A percentile compares a stretch with the other conserved stretches of the same genome.
These are phyloP conservation scores for Pheosia tremula DNA, from an alignment of 2,888 invertebrate species.

Conservation along the genomic window DNA sequence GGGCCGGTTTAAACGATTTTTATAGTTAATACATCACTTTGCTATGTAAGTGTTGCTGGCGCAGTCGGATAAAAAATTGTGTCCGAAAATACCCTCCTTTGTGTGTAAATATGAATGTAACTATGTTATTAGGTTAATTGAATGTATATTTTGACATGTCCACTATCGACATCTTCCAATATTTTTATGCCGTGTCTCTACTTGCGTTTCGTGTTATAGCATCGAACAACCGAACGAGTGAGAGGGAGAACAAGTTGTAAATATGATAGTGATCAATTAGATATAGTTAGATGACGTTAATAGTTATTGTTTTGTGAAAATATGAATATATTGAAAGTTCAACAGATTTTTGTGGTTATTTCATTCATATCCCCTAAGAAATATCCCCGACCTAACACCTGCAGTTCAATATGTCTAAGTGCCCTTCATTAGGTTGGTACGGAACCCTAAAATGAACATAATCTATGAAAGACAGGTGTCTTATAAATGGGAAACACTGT, in stretches of 20 bases:
- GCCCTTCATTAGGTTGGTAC: no score
- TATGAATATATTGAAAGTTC: constrained; percentile 82
- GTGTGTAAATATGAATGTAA: constrained; percentile 50
- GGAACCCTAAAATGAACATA: no score
- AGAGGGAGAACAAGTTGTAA: constrained; percentile 54
- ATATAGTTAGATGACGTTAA: constrained; percentile 64
- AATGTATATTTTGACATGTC: constrained; percentile 61
- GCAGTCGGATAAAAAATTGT: not conserved
- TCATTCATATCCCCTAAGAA: not conserved
- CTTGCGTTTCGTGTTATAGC: constrained; percentile 15
- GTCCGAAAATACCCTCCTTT: constrained; percentile 30
- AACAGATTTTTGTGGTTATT: constrained; percentile 41
- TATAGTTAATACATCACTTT: no score
- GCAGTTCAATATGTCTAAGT: no score
- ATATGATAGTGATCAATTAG: constrained; percentile 67
- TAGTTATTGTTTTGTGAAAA: constrained; percentile 81
- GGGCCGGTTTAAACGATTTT: constrained; percentile 1
- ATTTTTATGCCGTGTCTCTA: constrained; percentile 12
- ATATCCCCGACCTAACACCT: no score
- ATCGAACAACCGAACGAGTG: constrained; percentile 20
- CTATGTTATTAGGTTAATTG: constrained; percentile 37
- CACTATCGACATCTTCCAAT: constrained; percentile 25
- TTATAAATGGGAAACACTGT: no score
- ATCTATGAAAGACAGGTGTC: no score
- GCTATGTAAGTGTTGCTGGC: no score